Evolutionary conservation across 2,113 vertebrate genomes (phyloP).

Genomic region (Athene noctua): DNA sequence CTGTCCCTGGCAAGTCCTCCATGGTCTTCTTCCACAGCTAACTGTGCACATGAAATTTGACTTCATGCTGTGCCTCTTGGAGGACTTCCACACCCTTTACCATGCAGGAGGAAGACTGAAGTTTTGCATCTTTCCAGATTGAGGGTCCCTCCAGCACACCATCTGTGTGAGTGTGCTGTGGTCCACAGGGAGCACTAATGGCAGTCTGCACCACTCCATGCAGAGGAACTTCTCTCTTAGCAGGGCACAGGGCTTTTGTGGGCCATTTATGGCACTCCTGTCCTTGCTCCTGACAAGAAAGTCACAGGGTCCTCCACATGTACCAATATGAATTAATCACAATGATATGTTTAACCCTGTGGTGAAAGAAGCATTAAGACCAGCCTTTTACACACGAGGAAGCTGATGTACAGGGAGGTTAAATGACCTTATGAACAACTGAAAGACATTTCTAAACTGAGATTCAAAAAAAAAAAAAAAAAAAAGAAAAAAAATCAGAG

Average conservation of each 20-base stretch:
- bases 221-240: background rate
- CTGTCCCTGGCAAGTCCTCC: background rate
- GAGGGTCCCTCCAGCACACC: background rate
- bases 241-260: background rate
- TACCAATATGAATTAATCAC: background rate
- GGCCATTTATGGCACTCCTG: background rate
- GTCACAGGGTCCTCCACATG: background rate
- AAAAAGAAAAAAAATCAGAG: background rate
- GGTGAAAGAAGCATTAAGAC: background rate
- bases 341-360: background rate
- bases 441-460: background rate
- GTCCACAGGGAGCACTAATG: background rate
- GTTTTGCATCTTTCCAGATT: background rate
- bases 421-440: background rate
- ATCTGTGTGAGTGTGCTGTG: background rate
- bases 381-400: background rate
- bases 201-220: background rate
- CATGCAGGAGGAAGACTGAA: background rate
- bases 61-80: background rate
- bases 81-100: background rate
- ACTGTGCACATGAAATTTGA: background rate
- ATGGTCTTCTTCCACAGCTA: background rate
- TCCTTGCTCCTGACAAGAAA: background rate
- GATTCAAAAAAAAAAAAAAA: background rate
- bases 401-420: background rate